Evolutionary conservation across 2,797 vertebrate genomes (phyloP).

Genomic region (Semaprochilodus insignis): DNA sequence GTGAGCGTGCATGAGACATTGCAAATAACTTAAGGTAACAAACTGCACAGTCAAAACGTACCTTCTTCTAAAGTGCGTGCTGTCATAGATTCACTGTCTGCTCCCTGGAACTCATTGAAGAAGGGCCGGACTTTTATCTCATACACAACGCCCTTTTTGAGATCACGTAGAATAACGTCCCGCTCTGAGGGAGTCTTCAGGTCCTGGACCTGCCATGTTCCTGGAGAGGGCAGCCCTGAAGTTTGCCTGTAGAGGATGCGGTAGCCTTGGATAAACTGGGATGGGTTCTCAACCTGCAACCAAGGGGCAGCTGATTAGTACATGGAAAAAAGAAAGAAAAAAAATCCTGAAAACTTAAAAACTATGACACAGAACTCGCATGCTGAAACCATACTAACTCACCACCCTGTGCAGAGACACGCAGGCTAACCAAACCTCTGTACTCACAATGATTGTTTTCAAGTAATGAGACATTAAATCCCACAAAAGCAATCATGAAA

Average conservation of each 20-base stretch:
- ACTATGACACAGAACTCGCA: background rate
- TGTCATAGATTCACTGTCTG: conserved; percentile 95
- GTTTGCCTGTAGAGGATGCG: conserved; percentile 93
- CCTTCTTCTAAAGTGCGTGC: conserved; percentile 96
- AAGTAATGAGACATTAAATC: conserved; percentile 20
- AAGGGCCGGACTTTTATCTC: conserved; percentile 98
- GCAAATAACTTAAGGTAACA: too few relatives aligned
- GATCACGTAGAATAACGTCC: conserved; percentile 82
- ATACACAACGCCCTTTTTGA: conserved; percentile 95
- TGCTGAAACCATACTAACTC: background rate
- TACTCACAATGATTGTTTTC: conserved; percentile 31
- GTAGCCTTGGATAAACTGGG: conserved; percentile 98
- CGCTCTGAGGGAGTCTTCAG: conserved; percentile 93
- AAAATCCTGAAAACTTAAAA: background rate
- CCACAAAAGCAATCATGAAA: conserved; percentile 23
- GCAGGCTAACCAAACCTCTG: background rate
- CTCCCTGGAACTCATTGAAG: conserved; percentile 99
- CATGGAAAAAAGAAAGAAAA: conserved; percentile 32
- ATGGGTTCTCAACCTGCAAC: conserved; percentile 92
- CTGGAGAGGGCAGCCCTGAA: conserved; percentile 86
- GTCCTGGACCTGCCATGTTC: conserved; percentile 91
- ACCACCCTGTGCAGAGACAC: background rate
- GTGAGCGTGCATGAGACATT: too few relatives aligned
- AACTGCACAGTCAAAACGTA: conserved; percentile 59
- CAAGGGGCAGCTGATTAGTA: background rate